Base-by-base conservation (phyloP, 2,113 vertebrate species). In the Colistium nudipinnis region DNA sequence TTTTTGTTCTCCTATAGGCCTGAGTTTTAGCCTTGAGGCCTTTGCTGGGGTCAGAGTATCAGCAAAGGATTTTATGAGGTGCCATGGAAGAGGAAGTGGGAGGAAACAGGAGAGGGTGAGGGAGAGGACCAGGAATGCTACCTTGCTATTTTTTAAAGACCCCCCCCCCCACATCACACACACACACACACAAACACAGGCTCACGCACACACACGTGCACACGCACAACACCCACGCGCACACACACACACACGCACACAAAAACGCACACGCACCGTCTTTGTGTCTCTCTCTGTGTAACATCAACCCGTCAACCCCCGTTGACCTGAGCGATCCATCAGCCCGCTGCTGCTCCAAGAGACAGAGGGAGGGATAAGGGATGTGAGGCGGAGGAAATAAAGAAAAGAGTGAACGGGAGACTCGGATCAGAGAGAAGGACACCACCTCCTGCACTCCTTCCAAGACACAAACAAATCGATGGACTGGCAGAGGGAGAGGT, bases 271-370 rank as follows among this genome's bases (percentile, higher is more conserved):
- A 49, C 6, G 13, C 16, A 8, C 56, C 30, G 11, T 80, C 70
- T 70, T 39, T 70, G 67, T 17, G 17, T 81, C 73, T 69, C 71
- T 63, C 48, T 54, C 57, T 82, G 76, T 80, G 77, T 84, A 76
- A 84, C 76, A 74, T 88, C 73, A 89, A 78, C 76, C 71, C 82
- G 83, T 87, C 87, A 86, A 73, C 79, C 81, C n/a, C 48, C 10
- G 17, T 49, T 12, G 74, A 85, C 80, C 81, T 24, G 22, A 75
- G 54, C 51, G 4, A 88, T 88, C 83, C 78, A 86, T 88, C 88
- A 88, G 56, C 61, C 54, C 3, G 54, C 62, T 66, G 41, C 78
- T 47, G 47, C 70, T 74, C 36, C 36, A 3, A 35, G 52, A 60
- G 44, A 80, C 55, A 70, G 68, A 74, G 62, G 33, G 33, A 57